Conservation (phyloP, 2,113 vertebrate genomes). For the Salvelinus namaycush region DNA sequence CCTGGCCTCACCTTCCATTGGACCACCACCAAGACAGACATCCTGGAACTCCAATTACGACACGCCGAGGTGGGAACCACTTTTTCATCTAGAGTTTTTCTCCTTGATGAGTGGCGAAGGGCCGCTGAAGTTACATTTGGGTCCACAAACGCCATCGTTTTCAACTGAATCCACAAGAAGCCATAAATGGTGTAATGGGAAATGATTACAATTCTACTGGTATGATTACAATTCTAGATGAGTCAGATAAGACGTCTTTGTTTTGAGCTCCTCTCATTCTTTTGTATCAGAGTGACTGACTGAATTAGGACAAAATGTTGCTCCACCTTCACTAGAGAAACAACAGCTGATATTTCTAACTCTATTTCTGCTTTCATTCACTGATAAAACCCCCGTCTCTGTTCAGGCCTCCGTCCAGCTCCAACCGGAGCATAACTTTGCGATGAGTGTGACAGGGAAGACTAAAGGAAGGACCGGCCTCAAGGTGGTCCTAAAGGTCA, state of each 20-base stretch:
- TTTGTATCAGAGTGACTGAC: slow-evolving; percentile 41
- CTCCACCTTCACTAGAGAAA: background rate
- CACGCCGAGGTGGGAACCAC: slow-evolving; percentile 81
- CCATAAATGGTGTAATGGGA: no score
- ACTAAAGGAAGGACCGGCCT: slow-evolving; percentile 86
- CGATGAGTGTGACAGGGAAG: slow-evolving; percentile 83
- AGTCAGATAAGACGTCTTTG: slow-evolving; percentile 23
- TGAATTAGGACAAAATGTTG: slow-evolving; percentile 25
- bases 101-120: no score
- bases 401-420: slow-evolving; percentile 83
- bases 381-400: slow-evolving; percentile 4
- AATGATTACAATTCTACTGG: background rate
- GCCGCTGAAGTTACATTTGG: background rate
- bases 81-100: background rate
- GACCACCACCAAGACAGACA: slow-evolving; percentile 90
- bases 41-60: slow-evolving; percentile 83
- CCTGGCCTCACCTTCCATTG: slow-evolving; percentile 89
- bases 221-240: slow-evolving; percentile 7
- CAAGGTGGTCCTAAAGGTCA: slow-evolving; percentile 80
- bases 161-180: background rate
- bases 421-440: slow-evolving; percentile 84
- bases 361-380: slow-evolving; percentile 36
- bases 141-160: background rate
- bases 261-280: slow-evolving; percentile 9
- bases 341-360: background rate